phyloP scores from a whole-genome alignment of 2,797 vertebrate genomes.

The Orientallactaga sibirica region DNA sequence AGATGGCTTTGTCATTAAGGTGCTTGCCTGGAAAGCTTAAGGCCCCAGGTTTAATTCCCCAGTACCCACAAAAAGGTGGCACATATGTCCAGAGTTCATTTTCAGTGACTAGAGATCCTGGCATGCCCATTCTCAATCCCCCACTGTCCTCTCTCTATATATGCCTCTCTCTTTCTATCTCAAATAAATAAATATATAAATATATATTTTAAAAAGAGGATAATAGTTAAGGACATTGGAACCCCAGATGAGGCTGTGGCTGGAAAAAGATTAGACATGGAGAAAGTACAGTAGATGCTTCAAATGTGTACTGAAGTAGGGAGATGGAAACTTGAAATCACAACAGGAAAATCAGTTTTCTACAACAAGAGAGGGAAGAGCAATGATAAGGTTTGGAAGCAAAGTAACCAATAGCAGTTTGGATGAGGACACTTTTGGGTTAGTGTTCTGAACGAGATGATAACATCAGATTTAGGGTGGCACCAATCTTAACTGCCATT shows the following conservation, averaged over 20 bases:
- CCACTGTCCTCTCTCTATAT: too few species aligned
- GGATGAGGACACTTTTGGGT: not conserved
- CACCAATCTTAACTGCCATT: too few species aligned
- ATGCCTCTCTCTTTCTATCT: too few species aligned
- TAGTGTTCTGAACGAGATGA: not conserved
- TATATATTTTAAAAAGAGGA: too few species aligned
- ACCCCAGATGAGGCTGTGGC: not conserved
- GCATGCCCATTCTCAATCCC: too few species aligned
- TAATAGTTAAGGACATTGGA: not conserved
- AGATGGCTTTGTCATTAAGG: too few species aligned
- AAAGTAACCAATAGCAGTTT: not conserved
- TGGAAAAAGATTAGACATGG: not conserved
- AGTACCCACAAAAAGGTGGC: too few species aligned
- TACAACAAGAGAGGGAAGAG: not conserved
- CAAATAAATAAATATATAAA: too few species aligned
- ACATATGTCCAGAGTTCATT: too few species aligned
- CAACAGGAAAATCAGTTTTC: not conserved
- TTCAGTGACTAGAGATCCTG: too few species aligned
- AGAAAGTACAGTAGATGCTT: not conserved
- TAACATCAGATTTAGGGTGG: not conserved
- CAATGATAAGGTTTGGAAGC: not conserved
- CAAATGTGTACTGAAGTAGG: not conserved
- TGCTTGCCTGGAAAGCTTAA: too few species aligned
- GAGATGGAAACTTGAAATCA: not conserved
- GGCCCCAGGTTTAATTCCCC: too few species aligned